Evolutionary conservation across 2,113 vertebrate species (phyloP).

Genomic region (Anoplopoma fimbria): DNA sequence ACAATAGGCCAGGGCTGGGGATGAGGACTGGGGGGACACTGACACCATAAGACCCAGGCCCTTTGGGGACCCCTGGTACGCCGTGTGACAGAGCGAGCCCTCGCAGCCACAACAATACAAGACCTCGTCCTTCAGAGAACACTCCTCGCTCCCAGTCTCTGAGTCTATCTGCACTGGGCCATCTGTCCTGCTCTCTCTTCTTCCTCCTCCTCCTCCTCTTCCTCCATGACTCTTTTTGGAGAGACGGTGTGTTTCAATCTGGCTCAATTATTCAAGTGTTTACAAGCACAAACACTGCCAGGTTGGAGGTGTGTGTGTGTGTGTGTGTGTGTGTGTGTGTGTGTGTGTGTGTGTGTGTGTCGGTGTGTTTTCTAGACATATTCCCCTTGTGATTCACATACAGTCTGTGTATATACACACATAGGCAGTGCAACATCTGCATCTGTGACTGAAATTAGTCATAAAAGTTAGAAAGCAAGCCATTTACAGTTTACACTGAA

Average conservation of each 20-base stretch:
- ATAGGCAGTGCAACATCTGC: conserved; percentile 61
- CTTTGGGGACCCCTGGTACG: conserved; percentile 91
- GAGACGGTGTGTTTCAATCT: conserved; percentile 87
- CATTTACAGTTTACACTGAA: conserved; percentile 40
- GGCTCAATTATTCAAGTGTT: conserved; percentile 88
- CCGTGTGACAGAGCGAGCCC: conserved; percentile 91
- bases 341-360: conserved; percentile 42
- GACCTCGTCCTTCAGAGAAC: conserved; percentile 90
- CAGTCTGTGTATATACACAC: conserved; percentile 51
- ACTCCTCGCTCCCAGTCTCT: conserved; percentile 89
- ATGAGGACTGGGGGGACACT: conserved; percentile 74
- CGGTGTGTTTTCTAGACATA: conserved; percentile 50
- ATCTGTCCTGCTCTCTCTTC: conserved; percentile 92
- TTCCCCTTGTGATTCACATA: conserved; percentile 59
- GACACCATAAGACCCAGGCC: conserved; percentile 82
- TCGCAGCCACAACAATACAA: conserved; percentile 90
- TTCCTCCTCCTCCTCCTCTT: conserved; percentile 58
- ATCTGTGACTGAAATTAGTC: conserved; percentile 45
- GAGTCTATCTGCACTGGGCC: conserved; percentile 96
- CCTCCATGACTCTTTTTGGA: conserved; percentile 78
- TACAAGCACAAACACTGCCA: conserved; percentile 90
- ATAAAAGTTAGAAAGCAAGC: conserved; percentile 34
- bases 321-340: conserved; percentile 41
- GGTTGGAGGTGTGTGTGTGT: conserved; percentile 76
- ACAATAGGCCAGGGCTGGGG: conserved; percentile 80